Conservation (phyloP, 2,888 invertebrate species). For the Heteromyza rotundicornis region DNA sequence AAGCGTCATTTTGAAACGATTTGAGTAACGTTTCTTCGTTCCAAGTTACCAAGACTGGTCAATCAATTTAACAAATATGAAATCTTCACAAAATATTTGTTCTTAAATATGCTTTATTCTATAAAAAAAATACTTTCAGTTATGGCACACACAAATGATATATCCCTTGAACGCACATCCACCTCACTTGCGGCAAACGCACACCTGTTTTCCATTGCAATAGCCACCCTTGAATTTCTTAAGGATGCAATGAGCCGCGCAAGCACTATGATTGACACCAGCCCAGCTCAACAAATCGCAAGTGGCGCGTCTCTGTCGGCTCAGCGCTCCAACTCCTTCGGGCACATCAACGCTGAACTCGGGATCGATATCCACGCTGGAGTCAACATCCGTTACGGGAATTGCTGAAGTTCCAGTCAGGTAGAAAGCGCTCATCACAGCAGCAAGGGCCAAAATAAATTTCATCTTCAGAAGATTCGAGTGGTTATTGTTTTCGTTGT, state of each 20-base stretch:
- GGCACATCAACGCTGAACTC: neutral
- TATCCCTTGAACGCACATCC: no score
- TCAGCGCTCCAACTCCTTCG: slow-evolving; percentile 15
- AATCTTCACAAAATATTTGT: no score
- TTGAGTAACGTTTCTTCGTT: no score
- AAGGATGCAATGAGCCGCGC: slow-evolving; percentile 60
- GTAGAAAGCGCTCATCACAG: slow-evolving; percentile 24
- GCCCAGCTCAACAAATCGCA: slow-evolving; percentile 59
- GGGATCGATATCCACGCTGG: no score
- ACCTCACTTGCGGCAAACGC: slow-evolving; percentile 52
- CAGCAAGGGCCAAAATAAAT: slow-evolving; percentile 25
- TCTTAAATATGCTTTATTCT: no score
- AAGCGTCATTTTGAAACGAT: no score
- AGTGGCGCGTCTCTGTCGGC: slow-evolving; percentile 61
- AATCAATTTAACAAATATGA: no score
- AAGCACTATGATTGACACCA: slow-evolving; percentile 57
- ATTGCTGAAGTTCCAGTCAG: slow-evolving; percentile 23
- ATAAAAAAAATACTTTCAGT: no score
- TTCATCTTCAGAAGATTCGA: slow-evolving; percentile 42
- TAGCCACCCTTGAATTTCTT: slow-evolving; percentile 57
- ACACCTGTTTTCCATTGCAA: slow-evolving; percentile 56
- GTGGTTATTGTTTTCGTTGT: no score
- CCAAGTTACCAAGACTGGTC: no score
- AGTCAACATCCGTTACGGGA: slow-evolving; percentile 11
- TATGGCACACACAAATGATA: no score